Conservation (phyloP, 1,140 invertebrate genomes). For the Chrysopa pallens region DNA sequence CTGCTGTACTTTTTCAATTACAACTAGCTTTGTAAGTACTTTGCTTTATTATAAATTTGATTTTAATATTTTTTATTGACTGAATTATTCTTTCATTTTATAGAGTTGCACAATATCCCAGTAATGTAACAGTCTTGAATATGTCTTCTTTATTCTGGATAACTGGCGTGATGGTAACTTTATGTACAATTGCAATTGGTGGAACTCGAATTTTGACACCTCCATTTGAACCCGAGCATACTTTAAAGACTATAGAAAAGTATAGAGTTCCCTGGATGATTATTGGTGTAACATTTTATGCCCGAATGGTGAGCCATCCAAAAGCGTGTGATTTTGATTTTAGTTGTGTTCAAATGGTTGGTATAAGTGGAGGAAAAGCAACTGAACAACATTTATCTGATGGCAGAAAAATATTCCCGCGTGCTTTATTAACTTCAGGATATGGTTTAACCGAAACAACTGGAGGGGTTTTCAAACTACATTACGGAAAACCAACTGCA, state of each 20-base stretch:
- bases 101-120: too few species aligned
- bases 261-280: constrained; percentile 20
- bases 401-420: constrained; percentile 17
- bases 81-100: too few species aligned
- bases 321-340: constrained; percentile 18
- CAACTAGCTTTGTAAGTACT: background rate
- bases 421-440: constrained; percentile 17
- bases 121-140: constrained; percentile 4
- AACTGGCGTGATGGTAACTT: constrained; percentile 9
- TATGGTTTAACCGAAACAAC: constrained; percentile 25
- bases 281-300: constrained; percentile 18
- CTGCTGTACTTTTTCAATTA: constrained; percentile 4
- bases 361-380: constrained; percentile 20
- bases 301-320: constrained; percentile 17
- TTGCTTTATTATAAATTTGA: too few species aligned
- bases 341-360: constrained; percentile 18
- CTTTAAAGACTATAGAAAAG: constrained; percentile 21
- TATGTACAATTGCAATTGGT: constrained; percentile 11
- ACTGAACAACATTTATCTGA: constrained; percentile 13
- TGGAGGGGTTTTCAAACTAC: constrained; percentile 8
- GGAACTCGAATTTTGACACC: constrained; percentile 15
- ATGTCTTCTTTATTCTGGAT: constrained; percentile 15
- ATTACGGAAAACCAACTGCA: constrained; percentile 14
- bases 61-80: too few species aligned
- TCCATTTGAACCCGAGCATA: constrained; percentile 17